Evolutionary conservation across 2,888 invertebrate genomes (phyloP).

Genomic region (Phymatocera aterrima): DNA sequence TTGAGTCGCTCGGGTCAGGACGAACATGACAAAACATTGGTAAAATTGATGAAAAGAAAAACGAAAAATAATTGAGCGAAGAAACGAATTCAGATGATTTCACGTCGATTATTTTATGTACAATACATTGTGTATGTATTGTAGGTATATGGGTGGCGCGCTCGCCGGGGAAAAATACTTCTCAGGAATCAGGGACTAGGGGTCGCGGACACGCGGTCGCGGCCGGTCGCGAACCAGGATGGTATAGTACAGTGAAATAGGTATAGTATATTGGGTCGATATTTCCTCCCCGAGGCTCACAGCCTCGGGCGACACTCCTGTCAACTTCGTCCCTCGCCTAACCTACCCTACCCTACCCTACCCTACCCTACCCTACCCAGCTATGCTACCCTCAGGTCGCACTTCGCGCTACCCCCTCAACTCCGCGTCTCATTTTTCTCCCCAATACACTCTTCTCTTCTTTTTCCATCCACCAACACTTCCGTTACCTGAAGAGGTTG

Average conservation of each 20-base stretch:
- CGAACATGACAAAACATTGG: too few species aligned
- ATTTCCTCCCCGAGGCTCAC: slow-evolving; percentile 43
- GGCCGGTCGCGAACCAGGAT: slow-evolving; percentile 23
- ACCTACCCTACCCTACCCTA: background rate
- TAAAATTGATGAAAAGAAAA: too few species aligned
- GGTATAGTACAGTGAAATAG: slow-evolving; percentile 22
- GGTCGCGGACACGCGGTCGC: slow-evolving; percentile 25
- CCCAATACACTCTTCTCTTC: background rate
- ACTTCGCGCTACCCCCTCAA: background rate
- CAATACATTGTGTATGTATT: background rate
- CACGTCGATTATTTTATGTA: too few species aligned
- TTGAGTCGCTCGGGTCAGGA: too few species aligned
- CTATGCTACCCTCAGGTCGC: background rate
- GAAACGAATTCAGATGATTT: too few species aligned
- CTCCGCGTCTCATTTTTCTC: background rate
- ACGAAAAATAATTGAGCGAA: too few species aligned
- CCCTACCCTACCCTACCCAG: background rate
- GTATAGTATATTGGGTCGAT: slow-evolving; percentile 38
- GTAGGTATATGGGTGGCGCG: background rate
- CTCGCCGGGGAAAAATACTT: background rate
- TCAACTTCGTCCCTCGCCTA: slow-evolving; percentile 37
- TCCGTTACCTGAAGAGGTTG: slow-evolving; percentile 3
- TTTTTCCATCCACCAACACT: background rate
- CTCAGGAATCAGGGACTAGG: background rate
- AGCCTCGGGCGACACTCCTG: slow-evolving; percentile 44